Conservation (phyloP, 2,888 invertebrate genomes). For the Myopa tessellatipennis region DNA sequence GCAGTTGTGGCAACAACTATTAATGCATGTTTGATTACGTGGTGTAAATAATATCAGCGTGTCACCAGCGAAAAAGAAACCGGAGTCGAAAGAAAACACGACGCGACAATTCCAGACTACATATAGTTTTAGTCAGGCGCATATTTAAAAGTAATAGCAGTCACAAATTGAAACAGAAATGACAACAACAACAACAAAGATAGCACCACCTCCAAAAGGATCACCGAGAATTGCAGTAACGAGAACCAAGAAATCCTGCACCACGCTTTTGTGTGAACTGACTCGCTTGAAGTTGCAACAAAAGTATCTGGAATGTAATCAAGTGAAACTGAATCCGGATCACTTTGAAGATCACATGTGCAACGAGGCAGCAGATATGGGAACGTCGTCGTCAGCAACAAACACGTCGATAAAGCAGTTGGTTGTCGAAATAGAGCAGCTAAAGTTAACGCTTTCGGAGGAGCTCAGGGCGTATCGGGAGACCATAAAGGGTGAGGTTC, state of each 20-base stretch:
- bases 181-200: constrained; percentile 10
- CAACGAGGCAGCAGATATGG: not conserved
- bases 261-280: constrained; percentile 63
- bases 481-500: constrained; percentile 54
- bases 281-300: constrained; percentile 66
- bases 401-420: constrained; percentile 36
- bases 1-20: constrained; percentile 44
- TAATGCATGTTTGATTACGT: constrained; percentile 63
- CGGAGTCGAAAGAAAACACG: not conserved
- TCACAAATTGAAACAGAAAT: not conserved
- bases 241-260: constrained; percentile 44
- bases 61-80: constrained; percentile 37
- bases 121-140: not conserved
- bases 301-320: constrained; percentile 67
- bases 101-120: constrained; percentile 23
- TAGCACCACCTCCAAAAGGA: not conserved
- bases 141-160: not conserved
- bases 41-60: constrained; percentile 58
- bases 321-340: constrained; percentile 61
- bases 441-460: constrained; percentile 54
- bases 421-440: constrained; percentile 61
- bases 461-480: constrained; percentile 53
- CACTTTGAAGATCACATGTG: constrained; percentile 52
- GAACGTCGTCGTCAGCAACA: constrained; percentile 12
- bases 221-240: constrained; percentile 25